phyloP scores from a whole-genome alignment of 2,113 vertebrate species.

The Ammodytes marinus region DNA sequence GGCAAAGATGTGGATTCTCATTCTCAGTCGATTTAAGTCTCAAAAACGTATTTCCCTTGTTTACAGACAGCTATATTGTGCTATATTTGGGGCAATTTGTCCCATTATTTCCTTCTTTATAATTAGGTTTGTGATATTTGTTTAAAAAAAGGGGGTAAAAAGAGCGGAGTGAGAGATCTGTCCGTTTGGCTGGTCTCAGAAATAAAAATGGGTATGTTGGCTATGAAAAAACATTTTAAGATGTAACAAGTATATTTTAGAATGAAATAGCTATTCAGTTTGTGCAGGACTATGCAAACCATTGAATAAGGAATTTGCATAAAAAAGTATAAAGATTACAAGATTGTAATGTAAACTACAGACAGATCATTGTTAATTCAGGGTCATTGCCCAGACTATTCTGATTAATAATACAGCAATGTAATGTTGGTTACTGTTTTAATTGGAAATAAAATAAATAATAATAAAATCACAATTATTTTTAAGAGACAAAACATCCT shows the following conservation, averaged over 20 bases:
- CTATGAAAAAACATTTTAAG: no score
- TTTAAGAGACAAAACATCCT: no score
- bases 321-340: no score
- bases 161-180: slow-evolving; percentile 26
- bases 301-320: no score
- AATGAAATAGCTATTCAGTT: no score
- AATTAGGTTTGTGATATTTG: not conserved
- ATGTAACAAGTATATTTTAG: no score
- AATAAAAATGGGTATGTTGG: not conserved
- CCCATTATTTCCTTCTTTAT: not conserved
- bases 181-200: fast-evolving
- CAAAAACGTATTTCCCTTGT: not conserved
- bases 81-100: not conserved
- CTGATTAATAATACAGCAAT: not conserved
- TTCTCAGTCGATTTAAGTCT: not conserved
- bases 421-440: not conserved
- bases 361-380: no score
- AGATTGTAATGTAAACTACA: no score
- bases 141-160: fast-evolving
- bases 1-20: not conserved
- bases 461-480: no score
- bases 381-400: not conserved
- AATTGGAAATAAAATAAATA: not conserved
- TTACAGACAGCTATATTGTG: no score
- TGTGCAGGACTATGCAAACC: no score